Evolutionary conservation across 2,113 vertebrate species (phyloP), one percentile per base, ranked within the genome.

Genomic region (Emydocephalus ijimae): DNA sequence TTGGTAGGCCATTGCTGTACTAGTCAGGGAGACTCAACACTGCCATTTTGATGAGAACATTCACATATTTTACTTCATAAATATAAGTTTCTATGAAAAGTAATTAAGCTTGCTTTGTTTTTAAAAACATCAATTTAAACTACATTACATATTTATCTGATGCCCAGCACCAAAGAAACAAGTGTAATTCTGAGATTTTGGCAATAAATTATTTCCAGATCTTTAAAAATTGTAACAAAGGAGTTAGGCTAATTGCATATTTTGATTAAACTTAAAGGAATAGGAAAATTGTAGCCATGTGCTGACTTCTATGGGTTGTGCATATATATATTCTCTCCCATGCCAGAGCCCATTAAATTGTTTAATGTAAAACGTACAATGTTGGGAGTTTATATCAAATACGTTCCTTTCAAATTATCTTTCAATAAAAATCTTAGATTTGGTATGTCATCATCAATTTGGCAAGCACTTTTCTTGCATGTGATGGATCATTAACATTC

Each of bases 131-230:
- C 14, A 88, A 85, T 94, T 96, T 90, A 93, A 95, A 90, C 90
- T 92, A 92, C 92, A 92, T 94, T 95, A 92, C 20, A 43, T 93
- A 95, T 96, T 96, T 97, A 57, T 93, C 85, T 96, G 94, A 3
- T 85, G 94, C 94, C 48, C 43, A 92, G 69, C 52, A 86, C 0
- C 89, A 85, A 93, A 96, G 93, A 43, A 45, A 50, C 56, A 95
- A 95, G 93, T 52, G 81, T 59, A 6, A 34, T 89, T 96, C 97
- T 95, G 93, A 96, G 95, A 92, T 96, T 94, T 64, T 89, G 55
- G 91, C 95, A 93, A 96, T 96, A 96, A 96, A 93, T 94, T 94
- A 94, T 94, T 89, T 96, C 90, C 90, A 96, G 93, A 94, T 85
- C n/a, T 87, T 95, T 45, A 92, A 95, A 96, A 95, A 88, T 2